These are phyloP conservation scores for Salvelinus fontinalis DNA, from an alignment of 2,113 vertebrate species.

Conservation along the genomic window DNA sequence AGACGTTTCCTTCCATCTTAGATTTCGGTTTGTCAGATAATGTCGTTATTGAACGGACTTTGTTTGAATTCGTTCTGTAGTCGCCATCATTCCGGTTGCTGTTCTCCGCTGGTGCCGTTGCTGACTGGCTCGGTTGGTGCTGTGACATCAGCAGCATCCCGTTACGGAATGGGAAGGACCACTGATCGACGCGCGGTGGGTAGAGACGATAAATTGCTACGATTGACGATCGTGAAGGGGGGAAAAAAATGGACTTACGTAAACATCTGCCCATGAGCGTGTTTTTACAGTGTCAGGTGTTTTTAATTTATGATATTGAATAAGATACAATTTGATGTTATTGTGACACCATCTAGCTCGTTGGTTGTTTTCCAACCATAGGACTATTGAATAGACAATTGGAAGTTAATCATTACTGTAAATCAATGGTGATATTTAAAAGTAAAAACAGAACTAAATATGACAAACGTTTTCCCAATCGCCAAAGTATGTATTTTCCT, in stretches of 20 bases:
- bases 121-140: constrained; percentile 10
- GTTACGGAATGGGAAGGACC: constrained; percentile 1
- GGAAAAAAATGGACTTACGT: neutral
- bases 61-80: constrained; percentile 28
- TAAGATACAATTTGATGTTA: neutral
- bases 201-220: neutral
- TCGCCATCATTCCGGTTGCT: constrained; percentile 65
- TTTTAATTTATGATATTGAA: neutral
- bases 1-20: constrained; percentile 56
- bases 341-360: neutral
- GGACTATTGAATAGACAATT: neutral
- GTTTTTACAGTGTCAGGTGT: neutral
- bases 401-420: too few relatives aligned
- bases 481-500: neutral
- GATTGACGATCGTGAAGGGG: neutral
- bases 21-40: neutral
- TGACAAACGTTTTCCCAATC: neutral
- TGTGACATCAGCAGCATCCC: constrained; percentile 47
- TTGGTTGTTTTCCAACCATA: neutral
- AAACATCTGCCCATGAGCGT: neutral
- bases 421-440: too few relatives aligned
- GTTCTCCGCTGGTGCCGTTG: constrained; percentile 7
- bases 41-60: constrained; percentile 8
- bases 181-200: neutral
- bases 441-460: neutral